Base-by-base conservation (phyloP, 2,888 invertebrate species). In the Epirrita christyi region DNA sequence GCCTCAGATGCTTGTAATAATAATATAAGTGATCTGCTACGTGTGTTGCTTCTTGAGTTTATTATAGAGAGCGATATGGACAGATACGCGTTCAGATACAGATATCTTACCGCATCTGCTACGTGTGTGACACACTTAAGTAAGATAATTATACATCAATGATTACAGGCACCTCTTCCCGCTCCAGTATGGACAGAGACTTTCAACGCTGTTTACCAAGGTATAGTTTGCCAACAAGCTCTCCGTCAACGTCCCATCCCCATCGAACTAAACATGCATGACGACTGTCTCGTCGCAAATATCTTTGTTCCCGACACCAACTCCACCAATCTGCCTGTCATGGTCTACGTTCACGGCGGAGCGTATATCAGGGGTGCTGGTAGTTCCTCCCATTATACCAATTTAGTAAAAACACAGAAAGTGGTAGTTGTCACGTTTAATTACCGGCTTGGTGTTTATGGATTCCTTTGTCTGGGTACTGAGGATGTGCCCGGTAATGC, bases 381-480 rank as follows among this genome's bases (percentile, higher is more conserved):
- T 34, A 49, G 47, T 11, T 34, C 11, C 10, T 37, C 37, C n/a
- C 50, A 44, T n/a, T 51, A 15, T 13, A 47, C 55, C 2, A 41
- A 36, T 7, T 37, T 62, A 21, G 50, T 53, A 4, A 36, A 49
- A 6, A 51, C 47, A n/a, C 63, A 63, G 41, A 62, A 60, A 38
- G 37, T 66, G 4, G 58, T 71, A 1, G 61, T 57, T 0, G 64
- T 70, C 1, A 64, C 60, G 9, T 68, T 71, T 40, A 69, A 71
- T 32, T 66, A 71, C 21, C 61, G 71, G 0, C 59, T 71, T 1
- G 67, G 68, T 0, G 44, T 54, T 2, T 59, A 65, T 3, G 70
- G 71, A 0, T 70, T 70, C 29, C 47, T 71, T 5, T 70, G 68
- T n/a, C 47, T 71, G 6, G 68, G 71, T 1, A 70, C 71, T 6